Base-by-base conservation (phyloP, 2,888 invertebrate genomes). In the Dioctria rufipes region DNA sequence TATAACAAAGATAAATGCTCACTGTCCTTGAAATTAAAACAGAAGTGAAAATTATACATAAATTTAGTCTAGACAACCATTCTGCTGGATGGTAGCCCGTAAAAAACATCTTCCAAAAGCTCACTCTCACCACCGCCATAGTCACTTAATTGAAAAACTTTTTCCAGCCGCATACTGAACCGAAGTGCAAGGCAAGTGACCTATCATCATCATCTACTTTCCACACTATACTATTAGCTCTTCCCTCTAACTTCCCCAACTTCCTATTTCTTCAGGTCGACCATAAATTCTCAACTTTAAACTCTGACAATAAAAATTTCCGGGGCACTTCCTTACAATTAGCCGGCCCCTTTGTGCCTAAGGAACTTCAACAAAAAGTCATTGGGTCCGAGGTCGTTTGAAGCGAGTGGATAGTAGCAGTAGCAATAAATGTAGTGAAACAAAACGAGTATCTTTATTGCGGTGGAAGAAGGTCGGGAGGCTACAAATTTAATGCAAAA, bases 21-120 rank as follows among this genome's bases (percentile, higher is more conserved):
- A 73, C 73, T 73, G 73, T 73, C 73, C 73, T 73, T 73, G 73
- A 73, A 73, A 73, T 73, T 54, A 58, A 73, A 73, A 73, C 73
- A 51, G 58, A 73, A 73, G 58, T 73, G 60, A 73, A 73, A 73
- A 73, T 25, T 25, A 25, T 73, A 13, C n/a, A 58, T 40, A 60
- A 58, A 43, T 73, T 60, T 42, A 73, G 73, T 73, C 73, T 73
- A 73, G 73, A 73, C 73, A 39, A 9, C 25, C 25, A 25, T 25
- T 25, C 25, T 25, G 25, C 25, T 51, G 54, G 4, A n/a, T 8
- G 71, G 39, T 25, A 11, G 54, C n/a, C 71, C 54, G 25, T 60
- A 73, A 40, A 25, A 25, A 60, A 58, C 40, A 58, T 58, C 60
- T 73, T 73, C 13, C 73, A 58, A n/a, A 25, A 73, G 39, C 40